Conservation (phyloP, 2,113 vertebrate genomes). For the Colinus virginianus region DNA sequence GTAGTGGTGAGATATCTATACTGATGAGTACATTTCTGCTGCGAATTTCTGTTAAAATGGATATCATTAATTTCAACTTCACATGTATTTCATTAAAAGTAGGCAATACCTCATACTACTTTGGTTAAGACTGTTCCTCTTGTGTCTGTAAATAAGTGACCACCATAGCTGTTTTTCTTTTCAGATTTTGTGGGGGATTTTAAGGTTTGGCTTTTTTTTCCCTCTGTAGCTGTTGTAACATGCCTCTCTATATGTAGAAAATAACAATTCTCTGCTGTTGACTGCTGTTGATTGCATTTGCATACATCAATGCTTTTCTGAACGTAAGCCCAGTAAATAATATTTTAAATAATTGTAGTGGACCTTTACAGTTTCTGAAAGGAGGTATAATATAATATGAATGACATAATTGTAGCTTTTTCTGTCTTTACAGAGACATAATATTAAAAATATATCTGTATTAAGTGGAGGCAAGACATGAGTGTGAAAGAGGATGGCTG, state of each 20-base stretch:
- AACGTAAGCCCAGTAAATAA: neutral
- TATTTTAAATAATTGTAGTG: neutral
- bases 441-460: neutral
- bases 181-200: neutral
- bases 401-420: neutral
- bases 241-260: neutral
- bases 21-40: neutral
- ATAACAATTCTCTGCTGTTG: neutral
- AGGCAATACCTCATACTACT: neutral
- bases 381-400: neutral
- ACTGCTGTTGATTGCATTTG: neutral
- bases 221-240: neutral
- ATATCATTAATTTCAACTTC: neutral
- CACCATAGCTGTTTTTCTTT: neutral
- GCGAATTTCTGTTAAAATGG: neutral
- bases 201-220: neutral
- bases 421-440: neutral
- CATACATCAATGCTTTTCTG: neutral
- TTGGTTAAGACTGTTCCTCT: neutral
- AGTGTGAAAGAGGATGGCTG: neutral
- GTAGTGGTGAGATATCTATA: accelerated
- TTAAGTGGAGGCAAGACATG: accelerated
- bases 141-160: neutral
- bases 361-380: neutral
- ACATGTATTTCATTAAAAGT: neutral